Evolutionary conservation across 2,113 vertebrate species (phyloP), one percentile per base, ranked within the genome.

Genomic region (Petrocephalus zakoni): DNA sequence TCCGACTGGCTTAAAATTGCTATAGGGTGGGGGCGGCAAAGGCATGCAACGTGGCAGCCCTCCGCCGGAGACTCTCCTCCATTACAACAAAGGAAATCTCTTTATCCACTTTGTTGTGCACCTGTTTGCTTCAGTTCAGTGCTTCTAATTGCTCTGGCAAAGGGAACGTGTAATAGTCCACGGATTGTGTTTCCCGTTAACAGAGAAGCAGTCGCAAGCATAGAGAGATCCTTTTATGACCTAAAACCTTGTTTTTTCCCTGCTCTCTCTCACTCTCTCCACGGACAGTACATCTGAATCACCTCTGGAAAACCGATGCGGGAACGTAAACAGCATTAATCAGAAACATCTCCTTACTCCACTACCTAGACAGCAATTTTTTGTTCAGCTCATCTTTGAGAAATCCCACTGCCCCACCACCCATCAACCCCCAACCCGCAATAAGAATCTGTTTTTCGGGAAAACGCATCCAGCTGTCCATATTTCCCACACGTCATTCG

Each of bases 221-320:
- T 29, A 84, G 68, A 58, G 47, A 78, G 5, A 55, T 34, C 10
- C 34, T 75, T 89, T 87, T 22, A 53, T 52, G 47, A 51, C 64
- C 2, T 4, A 34, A 78, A 49, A n/a, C 15, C 46, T 52, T 15
- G 49, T 25, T 56, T 64, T 61, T 22, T 49, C 8, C 29, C 25
- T 21, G 37, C 11, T 47, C 22, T 34, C n/a, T 52, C 46, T 85
- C n/a, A 0, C 49, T 55, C 84, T 34, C 84, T 86, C 51, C 52
- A 55, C 0, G 17, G n/a, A 87, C 88, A 78, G 89, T 87, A 88
- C 58, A 85, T 90, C 86, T 58, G 56, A 85, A 86, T 91, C 87
- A 90, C 87, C 72, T 42, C 61, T 52, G 58, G 84, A 49, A 89
- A 90, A 87, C 5, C 17, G 81, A 90, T 88, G n/a, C 42, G 13